These are phyloP conservation scores for Leptopilina syphax DNA, from an alignment of 2,888 invertebrate genomes.

Conservation along the genomic window DNA sequence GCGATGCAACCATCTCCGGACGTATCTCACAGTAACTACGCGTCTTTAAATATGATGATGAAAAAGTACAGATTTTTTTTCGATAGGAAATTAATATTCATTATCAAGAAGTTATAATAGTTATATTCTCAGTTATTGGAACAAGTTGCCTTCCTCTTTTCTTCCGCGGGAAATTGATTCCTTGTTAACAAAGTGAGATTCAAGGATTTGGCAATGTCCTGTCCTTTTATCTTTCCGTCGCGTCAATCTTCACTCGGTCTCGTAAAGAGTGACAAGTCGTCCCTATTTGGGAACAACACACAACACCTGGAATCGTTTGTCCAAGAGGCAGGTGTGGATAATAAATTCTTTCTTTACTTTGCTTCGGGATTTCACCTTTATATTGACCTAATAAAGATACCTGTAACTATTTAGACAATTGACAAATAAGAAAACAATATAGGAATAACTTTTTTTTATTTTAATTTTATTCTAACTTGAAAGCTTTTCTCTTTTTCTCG, in stretches of 20 bases:
- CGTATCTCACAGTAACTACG: conserved; percentile 52
- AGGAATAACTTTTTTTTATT: background rate
- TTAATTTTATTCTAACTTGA: conserved; percentile 4
- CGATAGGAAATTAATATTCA: conserved; percentile 2
- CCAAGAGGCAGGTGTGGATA: conserved; percentile 35
- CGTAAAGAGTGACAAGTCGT: conserved; percentile 39
- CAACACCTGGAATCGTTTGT: conserved; percentile 39
- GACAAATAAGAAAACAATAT: background rate
- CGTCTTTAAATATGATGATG: conserved; percentile 6
- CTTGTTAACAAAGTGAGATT: conserved; percentile 18
- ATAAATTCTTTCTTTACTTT: conserved; percentile 37
- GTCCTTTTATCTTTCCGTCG: conserved; percentile 15
- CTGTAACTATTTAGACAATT: conserved; percentile 7
- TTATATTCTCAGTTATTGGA: background rate
- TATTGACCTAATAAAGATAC: conserved; percentile 33
- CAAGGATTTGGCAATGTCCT: conserved; percentile 16
- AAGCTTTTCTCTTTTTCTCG: background rate
- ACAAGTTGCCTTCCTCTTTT: background rate
- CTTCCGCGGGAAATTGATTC: conserved; percentile 1
- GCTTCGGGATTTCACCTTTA: conserved; percentile 21
- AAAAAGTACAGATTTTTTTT: background rate
- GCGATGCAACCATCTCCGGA: conserved; percentile 49
- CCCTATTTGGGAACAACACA: conserved; percentile 40
- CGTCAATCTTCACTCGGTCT: conserved; percentile 19
- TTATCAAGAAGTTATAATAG: background rate